A percentile compares a stretch with the other conserved stretches of the same genome.
Conservation (phyloP, 2,888 invertebrate genomes). For the Rotaria sp. region DNA sequence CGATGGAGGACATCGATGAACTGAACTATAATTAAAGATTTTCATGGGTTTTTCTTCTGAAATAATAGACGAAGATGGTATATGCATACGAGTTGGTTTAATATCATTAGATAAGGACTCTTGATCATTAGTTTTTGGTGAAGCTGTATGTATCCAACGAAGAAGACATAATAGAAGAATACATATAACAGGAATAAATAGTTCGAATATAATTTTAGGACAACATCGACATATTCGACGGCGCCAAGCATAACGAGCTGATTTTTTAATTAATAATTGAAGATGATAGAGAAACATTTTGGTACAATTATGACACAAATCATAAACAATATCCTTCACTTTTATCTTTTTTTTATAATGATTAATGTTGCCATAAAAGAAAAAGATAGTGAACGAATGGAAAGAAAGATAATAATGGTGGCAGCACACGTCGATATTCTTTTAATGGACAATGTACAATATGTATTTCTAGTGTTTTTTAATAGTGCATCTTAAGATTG, state of each 20-base stretch:
- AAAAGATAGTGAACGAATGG: neutral
- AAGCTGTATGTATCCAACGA: constrained; percentile 19
- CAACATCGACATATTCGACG: constrained; percentile 11
- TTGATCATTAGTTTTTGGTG: neutral
- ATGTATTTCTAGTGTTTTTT: too few species aligned
- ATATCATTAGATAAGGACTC: neutral
- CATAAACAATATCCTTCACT: too few species aligned
- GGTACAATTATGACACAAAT: too few species aligned
- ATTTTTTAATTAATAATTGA: neutral
- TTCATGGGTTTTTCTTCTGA: neutral
- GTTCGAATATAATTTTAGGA: neutral
- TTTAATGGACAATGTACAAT: too few species aligned
- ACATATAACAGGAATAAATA: neutral
- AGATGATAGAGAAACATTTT: neutral
- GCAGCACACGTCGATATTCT: neutral
- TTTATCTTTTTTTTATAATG: too few species aligned
- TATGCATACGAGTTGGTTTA: neutral
- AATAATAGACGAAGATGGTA: neutral
- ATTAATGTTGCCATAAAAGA: too few species aligned
- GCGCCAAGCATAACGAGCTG: constrained; percentile 19
- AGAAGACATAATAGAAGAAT: neutral
- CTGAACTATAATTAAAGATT: neutral
- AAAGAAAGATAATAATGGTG: neutral
- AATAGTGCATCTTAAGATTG: too few species aligned
- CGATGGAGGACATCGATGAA: neutral